Evolutionary conservation across 2,888 invertebrate species (phyloP).

Genomic region (Harpalus rubripes): DNA sequence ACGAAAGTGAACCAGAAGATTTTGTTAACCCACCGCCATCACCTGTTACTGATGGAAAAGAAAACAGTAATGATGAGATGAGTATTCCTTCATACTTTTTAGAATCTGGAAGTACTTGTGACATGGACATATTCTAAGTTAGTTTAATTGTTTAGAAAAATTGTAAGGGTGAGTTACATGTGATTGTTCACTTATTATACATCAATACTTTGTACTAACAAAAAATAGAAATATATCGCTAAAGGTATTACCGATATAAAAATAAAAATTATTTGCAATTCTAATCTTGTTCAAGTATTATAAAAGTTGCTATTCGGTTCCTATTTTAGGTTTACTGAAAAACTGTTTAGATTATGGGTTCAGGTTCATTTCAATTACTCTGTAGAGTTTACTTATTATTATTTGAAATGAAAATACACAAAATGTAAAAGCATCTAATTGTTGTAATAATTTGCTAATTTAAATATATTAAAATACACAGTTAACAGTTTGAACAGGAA

Average conservation of each 20-base stretch:
- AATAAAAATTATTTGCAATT: too few species aligned
- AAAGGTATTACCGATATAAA: background rate
- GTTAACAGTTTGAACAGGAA: too few species aligned
- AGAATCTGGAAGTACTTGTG: slow-evolving; percentile 85
- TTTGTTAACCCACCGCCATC: slow-evolving; percentile 88
- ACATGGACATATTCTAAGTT: slow-evolving; percentile 80
- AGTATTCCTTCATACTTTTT: slow-evolving; percentile 76
- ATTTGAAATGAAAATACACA: too few species aligned
- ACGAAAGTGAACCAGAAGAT: slow-evolving; percentile 78
- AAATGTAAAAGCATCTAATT: too few species aligned
- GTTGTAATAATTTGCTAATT: too few species aligned
- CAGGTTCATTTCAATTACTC: too few species aligned
- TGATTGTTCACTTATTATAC: background rate
- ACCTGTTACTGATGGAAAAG: slow-evolving; percentile 87
- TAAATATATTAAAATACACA: too few species aligned
- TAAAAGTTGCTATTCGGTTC: too few species aligned
- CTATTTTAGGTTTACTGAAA: too few species aligned
- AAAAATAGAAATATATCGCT: background rate
- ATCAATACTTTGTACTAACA: background rate
- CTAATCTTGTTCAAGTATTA: too few species aligned
- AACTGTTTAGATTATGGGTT: too few species aligned
- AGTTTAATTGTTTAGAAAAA: background rate
- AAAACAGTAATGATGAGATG: slow-evolving; percentile 81
- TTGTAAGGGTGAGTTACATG: background rate
- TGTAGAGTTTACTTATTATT: too few species aligned